These are phyloP conservation scores for Taphrorychus bicolor DNA, from an alignment of 2,888 invertebrate species.

Conservation along the genomic window DNA sequence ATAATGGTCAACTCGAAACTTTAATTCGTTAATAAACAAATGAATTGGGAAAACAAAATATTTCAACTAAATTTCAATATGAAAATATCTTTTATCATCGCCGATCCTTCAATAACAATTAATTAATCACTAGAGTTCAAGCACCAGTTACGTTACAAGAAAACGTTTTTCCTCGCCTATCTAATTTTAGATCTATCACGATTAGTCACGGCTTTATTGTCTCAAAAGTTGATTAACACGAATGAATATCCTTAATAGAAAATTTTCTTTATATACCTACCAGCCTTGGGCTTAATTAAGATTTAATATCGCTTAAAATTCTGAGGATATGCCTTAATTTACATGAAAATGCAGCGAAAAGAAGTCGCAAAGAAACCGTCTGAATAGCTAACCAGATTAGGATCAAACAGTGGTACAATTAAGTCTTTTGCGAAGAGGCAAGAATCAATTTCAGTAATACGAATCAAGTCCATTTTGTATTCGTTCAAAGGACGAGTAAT, in stretches of 20 bases:
- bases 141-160: background rate
- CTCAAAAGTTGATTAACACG: constrained; percentile 23
- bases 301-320: constrained; percentile 50
- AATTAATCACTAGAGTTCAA: background rate
- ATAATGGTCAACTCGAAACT: too few relatives aligned
- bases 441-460: constrained; percentile 50
- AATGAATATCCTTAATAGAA: constrained; percentile 30
- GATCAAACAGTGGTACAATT: constrained; percentile 58
- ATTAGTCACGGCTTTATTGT: constrained; percentile 16
- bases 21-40: too few relatives aligned
- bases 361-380: constrained; percentile 49
- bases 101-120: too few relatives aligned
- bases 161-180: background rate
- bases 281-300: constrained; percentile 41
- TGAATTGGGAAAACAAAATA: too few relatives aligned
- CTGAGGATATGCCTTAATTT: constrained; percentile 51
- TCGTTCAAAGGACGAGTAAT: constrained; percentile 44
- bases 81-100: too few relatives aligned
- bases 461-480: constrained; percentile 43
- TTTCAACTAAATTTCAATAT: too few relatives aligned
- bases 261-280: constrained; percentile 28
- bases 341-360: constrained; percentile 49
- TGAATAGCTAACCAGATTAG: constrained; percentile 56
- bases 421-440: constrained; percentile 51
- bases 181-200: constrained; percentile 1